Conservation (phyloP, 2,797 vertebrate genomes). For the Carcharodon carcharias region DNA sequence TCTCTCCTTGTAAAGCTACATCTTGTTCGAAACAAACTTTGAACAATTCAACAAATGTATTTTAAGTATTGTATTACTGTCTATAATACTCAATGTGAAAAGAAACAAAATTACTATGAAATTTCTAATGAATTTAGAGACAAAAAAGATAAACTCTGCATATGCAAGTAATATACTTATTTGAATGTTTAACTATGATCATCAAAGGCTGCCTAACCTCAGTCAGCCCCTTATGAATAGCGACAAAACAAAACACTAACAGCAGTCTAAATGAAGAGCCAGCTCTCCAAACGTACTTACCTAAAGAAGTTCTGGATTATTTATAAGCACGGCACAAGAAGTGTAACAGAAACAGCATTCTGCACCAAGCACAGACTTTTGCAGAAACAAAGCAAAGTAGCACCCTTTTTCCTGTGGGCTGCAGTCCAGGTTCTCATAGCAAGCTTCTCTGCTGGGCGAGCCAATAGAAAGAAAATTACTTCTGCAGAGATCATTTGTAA, state of each 20-base stretch:
- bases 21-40: neutral
- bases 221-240: neutral
- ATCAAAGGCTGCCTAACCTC: too few relatives aligned
- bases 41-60: neutral
- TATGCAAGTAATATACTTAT: neutral
- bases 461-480: conserved; percentile 31
- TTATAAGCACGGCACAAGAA: neutral
- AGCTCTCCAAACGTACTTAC: neutral
- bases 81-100: neutral
- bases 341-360: neutral
- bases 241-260: neutral
- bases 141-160: neutral
- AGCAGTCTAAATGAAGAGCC: neutral
- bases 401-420: conserved; percentile 9
- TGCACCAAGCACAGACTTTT: neutral
- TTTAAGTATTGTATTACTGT: neutral
- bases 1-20: neutral
- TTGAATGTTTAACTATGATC: neutral
- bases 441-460: neutral
- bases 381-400: conserved; percentile 13
- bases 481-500: neutral
- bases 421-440: conserved; percentile 20
- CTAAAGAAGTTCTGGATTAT: neutral
- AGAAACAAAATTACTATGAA: neutral
- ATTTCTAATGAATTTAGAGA: neutral